These are phyloP conservation scores for Asarcornis scutulata DNA, from an alignment of 2,113 vertebrate species.

Conservation along the genomic window DNA sequence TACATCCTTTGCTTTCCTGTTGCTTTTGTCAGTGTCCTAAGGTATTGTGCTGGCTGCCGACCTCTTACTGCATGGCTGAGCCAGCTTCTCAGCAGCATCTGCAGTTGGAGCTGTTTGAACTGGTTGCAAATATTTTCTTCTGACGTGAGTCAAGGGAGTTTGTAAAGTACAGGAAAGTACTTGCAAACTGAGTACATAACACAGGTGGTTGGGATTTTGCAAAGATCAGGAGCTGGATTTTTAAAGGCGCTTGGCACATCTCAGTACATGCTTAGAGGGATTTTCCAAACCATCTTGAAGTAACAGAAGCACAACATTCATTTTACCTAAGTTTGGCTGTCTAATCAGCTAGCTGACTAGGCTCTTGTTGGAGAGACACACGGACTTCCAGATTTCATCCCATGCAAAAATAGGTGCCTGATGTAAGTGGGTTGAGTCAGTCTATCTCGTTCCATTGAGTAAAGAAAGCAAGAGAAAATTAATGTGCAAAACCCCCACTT, in stretches of 20 bases:
- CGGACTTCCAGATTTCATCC: neutral
- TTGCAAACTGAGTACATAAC: slow-evolving; percentile 4
- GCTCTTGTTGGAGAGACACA: neutral
- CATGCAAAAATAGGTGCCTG: neutral
- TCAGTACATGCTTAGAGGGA: neutral
- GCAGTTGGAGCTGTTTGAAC: neutral
- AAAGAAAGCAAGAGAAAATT: neutral
- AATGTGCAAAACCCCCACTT: neutral
- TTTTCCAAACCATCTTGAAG: slow-evolving; percentile 7
- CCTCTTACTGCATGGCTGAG: neutral
- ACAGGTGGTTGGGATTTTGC: slow-evolving; percentile 40
- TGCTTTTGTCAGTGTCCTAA: neutral
- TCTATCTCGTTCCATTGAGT: neutral
- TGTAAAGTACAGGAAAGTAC: neutral
- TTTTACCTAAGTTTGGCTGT: neutral
- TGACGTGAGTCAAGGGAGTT: neutral
- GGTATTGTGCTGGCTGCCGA: neutral
- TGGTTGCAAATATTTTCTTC: neutral
- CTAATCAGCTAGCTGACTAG: neutral
- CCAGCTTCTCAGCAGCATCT: slow-evolving; percentile 33
- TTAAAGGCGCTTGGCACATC: slow-evolving; percentile 10
- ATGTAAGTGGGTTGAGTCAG: neutral
- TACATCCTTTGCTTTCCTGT: neutral
- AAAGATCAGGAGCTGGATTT: neutral
- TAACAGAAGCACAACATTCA: neutral